These are phyloP conservation scores for Pseudorectes ferrugineus DNA, from an alignment of 2,113 vertebrate genomes.

Conservation along the genomic window DNA sequence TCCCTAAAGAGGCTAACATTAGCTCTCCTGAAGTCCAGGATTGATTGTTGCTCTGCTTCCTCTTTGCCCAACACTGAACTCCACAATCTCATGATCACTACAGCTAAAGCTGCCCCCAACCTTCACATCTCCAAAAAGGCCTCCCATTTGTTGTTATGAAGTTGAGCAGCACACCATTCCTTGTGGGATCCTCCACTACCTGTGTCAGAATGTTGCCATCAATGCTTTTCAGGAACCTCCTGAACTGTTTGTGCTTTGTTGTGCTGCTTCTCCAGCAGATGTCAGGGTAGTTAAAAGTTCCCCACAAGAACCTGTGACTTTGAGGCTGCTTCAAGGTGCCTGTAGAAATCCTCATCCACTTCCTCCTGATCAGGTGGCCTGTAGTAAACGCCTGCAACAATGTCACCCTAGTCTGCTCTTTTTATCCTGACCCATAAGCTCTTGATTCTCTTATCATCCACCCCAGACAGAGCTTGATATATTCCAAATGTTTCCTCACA, in stretches of 20 bases:
- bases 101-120: neutral
- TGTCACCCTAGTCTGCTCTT: neutral
- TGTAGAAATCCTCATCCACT: neutral
- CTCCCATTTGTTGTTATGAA: neutral
- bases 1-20: neutral
- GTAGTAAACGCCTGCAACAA: neutral
- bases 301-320: neutral
- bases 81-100: neutral
- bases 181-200: neutral
- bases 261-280: neutral
- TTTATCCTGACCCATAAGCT: neutral
- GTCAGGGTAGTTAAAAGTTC: neutral
- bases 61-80: neutral
- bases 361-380: neutral
- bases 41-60: neutral
- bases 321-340: neutral
- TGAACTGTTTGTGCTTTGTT: neutral
- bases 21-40: neutral
- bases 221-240: neutral
- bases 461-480: fast-evolving
- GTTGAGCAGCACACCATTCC: neutral
- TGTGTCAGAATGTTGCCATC: neutral
- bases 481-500: neutral
- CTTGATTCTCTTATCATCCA: neutral
- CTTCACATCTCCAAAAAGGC: neutral